These are phyloP conservation scores for Timema podura DNA, from an alignment of 2,888 invertebrate species.

Conservation along the genomic window DNA sequence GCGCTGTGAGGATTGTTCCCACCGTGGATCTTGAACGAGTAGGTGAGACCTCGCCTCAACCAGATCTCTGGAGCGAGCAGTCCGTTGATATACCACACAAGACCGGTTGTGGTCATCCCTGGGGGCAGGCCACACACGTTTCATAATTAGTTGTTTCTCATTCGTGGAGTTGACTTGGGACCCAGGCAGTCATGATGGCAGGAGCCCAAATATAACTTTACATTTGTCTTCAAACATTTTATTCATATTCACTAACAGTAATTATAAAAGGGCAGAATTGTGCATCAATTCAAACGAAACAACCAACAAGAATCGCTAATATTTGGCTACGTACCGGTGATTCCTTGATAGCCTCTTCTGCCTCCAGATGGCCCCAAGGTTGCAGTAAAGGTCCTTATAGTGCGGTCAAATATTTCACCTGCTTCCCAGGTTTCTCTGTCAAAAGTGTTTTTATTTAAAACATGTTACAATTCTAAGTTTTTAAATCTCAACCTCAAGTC, in stretches of 20 bases:
- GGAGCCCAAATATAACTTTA: too few relatives aligned
- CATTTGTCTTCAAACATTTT: too few relatives aligned
- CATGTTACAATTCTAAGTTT: too few relatives aligned
- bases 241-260: too few relatives aligned
- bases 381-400: conserved; percentile 73
- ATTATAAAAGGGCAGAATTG: neutral
- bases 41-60: conserved; percentile 77
- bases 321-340: conserved; percentile 51
- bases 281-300: neutral
- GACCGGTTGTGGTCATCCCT: conserved; percentile 64
- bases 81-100: conserved; percentile 93
- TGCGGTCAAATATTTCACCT: conserved; percentile 49
- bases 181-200: too few relatives aligned
- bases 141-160: too few relatives aligned
- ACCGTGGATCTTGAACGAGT: conserved; percentile 75
- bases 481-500: too few relatives aligned
- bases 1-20: conserved; percentile 87
- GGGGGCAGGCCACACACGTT: neutral
- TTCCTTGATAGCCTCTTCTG: conserved; percentile 68
- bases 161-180: too few relatives aligned
- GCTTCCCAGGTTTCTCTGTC: conserved; percentile 50
- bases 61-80: conserved; percentile 82
- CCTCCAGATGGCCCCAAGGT: conserved; percentile 83
- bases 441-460: too few relatives aligned
- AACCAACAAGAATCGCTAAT: neutral